A percentile compares a stretch with the other conserved stretches of the same genome.
Evolutionary conservation across 1,140 invertebrate genomes (phyloP).

Genomic region (Bombus vancouverensis): DNA sequence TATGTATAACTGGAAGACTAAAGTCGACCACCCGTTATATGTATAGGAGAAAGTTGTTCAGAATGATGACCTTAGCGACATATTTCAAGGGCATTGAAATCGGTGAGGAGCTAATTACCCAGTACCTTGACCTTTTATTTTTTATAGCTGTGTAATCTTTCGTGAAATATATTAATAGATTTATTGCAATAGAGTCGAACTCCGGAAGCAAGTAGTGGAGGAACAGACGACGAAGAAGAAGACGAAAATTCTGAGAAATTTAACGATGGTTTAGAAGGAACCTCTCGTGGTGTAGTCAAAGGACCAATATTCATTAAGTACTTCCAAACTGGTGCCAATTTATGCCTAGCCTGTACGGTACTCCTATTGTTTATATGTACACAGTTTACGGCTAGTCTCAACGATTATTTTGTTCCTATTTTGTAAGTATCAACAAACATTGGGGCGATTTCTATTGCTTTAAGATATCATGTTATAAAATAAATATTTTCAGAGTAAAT

Average conservation of each 20-base stretch:
- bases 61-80: no score
- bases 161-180: background rate
- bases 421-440: constrained; percentile 80
- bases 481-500: constrained; percentile 60
- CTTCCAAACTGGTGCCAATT: constrained; percentile 84
- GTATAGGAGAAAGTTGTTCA: no score
- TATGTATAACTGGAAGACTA: no score
- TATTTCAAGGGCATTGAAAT: no score
- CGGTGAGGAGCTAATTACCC: no score
- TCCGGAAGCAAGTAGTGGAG: constrained; percentile 70
- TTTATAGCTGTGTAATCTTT: background rate
- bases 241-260: constrained; percentile 81
- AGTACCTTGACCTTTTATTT: background rate
- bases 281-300: constrained; percentile 85
- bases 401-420: constrained; percentile 87
- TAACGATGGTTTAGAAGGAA: constrained; percentile 83
- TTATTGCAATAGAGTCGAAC: constrained; percentile 72
- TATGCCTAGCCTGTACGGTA: constrained; percentile 82
- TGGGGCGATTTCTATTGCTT: background rate
- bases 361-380: constrained; percentile 83
- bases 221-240: constrained; percentile 82
- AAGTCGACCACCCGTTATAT: no score
- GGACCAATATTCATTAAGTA: constrained; percentile 86
- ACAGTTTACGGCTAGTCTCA: constrained; percentile 86
- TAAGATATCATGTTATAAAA: background rate